phyloP scores from a whole-genome alignment of 2,113 vertebrate genomes.

The Neolamprologus modestus region DNA sequence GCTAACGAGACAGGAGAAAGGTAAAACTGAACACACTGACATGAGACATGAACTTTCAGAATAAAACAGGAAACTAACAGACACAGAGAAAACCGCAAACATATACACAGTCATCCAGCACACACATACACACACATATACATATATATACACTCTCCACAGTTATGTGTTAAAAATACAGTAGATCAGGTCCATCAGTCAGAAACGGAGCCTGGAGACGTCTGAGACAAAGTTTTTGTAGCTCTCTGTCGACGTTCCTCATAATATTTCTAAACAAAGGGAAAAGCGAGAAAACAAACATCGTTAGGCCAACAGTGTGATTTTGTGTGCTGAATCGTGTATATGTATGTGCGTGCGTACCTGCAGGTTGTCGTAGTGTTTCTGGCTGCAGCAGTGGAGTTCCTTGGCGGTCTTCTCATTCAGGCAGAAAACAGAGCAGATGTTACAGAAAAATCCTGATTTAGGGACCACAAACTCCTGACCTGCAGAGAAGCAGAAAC shows the following conservation, averaged over 20 bases:
- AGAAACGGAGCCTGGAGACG: not conserved
- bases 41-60: no score
- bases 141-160: no score
- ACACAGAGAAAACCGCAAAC: no score
- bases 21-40: no score
- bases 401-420: constrained; percentile 15
- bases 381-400: constrained; percentile 37
- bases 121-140: no score
- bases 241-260: not conserved
- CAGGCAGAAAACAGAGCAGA: constrained; percentile 55
- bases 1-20: no score
- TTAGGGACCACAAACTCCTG: constrained; percentile 68
- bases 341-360: not conserved
- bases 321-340: not conserved
- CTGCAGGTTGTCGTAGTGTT: constrained; percentile 48
- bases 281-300: no score
- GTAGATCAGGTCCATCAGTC: not conserved
- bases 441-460: constrained; percentile 67
- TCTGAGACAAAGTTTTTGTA: not conserved
- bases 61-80: no score
- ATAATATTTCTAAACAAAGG: constrained; percentile 40
- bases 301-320: not conserved
- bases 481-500: constrained; percentile 29
- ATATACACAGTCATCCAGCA: no score
- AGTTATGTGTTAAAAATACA: not conserved